Evolutionary conservation across 2,888 invertebrate species (phyloP).

Genomic region (Eupithecia subumbrata): DNA sequence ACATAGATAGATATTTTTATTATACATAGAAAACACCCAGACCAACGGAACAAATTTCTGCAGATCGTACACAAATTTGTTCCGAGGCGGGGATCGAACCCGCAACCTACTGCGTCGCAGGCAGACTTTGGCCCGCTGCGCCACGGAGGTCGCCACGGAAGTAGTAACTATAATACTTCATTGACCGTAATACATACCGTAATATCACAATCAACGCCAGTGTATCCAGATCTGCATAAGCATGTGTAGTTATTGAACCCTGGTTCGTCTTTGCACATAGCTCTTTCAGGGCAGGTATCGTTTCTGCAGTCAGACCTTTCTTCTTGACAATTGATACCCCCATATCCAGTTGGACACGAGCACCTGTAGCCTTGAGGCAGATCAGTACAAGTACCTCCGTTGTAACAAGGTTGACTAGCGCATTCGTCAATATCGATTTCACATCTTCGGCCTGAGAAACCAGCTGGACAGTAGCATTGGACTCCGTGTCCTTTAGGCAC

Average conservation of each 20-base stretch:
- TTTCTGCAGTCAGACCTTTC: slow-evolving; percentile 94
- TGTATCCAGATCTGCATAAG: slow-evolving; percentile 96
- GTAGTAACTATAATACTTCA: too few relatives aligned
- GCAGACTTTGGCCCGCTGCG: too few relatives aligned
- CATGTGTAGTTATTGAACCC: slow-evolving; percentile 95
- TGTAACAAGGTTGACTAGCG: slow-evolving; percentile 96
- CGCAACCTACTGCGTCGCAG: too few relatives aligned
- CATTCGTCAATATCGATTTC: slow-evolving; percentile 98
- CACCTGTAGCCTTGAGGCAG: slow-evolving; percentile 96
- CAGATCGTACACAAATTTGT: too few relatives aligned
- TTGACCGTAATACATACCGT: slow-evolving; percentile 83
- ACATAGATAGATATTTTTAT: too few relatives aligned
- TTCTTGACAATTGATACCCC: slow-evolving; percentile 97
- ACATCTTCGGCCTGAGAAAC: slow-evolving; percentile 96
- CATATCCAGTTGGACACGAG: slow-evolving; percentile 93
- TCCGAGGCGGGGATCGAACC: too few relatives aligned
- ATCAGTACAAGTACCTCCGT: slow-evolving; percentile 96
- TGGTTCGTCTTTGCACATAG: slow-evolving; percentile 98
- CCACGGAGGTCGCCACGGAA: too few relatives aligned
- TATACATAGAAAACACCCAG: too few relatives aligned
- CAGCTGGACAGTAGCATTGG: slow-evolving; percentile 97
- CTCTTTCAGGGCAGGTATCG: slow-evolving; percentile 96
- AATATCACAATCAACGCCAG: slow-evolving; percentile 95
- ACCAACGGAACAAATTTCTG: too few relatives aligned
- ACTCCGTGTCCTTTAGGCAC: slow-evolving; percentile 94